Evolutionary conservation across 1,140 invertebrate species (phyloP).

Genomic region (Meloidogyne hapla): DNA sequence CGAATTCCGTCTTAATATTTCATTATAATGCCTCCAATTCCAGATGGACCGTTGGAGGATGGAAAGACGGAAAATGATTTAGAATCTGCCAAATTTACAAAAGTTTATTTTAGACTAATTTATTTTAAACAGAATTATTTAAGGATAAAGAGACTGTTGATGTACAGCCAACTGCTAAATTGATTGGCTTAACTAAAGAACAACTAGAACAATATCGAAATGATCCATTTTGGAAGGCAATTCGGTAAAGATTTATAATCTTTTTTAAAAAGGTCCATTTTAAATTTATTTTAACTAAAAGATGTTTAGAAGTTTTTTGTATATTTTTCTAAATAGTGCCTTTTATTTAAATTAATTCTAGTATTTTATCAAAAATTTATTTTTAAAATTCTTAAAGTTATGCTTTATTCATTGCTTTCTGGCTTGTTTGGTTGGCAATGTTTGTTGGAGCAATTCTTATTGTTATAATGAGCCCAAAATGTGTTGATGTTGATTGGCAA

Average conservation of each 20-base stretch:
- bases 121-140: constrained; percentile 21
- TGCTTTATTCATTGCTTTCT: constrained; percentile 53
- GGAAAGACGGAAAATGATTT: constrained; percentile 22
- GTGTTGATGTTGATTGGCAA: constrained; percentile 52
- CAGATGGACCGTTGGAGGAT: constrained; percentile 25
- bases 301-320: no score
- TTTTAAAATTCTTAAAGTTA: constrained; percentile 20
- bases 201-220: constrained; percentile 61
- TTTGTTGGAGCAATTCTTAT: constrained; percentile 61
- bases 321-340: no score
- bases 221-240: constrained; percentile 62
- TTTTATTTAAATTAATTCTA: no score
- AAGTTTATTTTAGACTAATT: constrained; percentile 24
- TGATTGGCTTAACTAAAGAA: constrained; percentile 62
- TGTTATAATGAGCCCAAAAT: constrained; percentile 62
- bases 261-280: no score
- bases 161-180: constrained; percentile 48
- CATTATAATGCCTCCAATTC: constrained; percentile 6
- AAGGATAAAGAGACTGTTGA: constrained; percentile 52
- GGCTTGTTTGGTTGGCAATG: constrained; percentile 60
- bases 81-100: constrained; percentile 50
- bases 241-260: constrained; percentile 40
- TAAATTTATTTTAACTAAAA: no score
- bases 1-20: not conserved
- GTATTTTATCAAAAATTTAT: no score